Percentiles rank a stretch among this genome's conserved stretches.
Evolutionary conservation across 2,888 invertebrate genomes (phyloP).

Genomic region (Antitype chi): DNA sequence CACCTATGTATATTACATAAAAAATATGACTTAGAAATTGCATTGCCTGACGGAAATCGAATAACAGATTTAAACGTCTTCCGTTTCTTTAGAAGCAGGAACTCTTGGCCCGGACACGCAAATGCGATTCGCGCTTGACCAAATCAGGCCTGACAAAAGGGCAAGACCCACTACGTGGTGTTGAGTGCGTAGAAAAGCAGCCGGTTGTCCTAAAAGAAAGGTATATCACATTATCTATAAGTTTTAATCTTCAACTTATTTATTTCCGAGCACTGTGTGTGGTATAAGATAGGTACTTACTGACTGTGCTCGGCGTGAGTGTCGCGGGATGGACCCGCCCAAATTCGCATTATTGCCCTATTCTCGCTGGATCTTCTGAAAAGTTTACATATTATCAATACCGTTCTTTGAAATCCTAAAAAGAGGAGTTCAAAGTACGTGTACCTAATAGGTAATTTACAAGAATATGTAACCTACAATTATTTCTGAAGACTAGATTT

Average conservation of each 20-base stretch:
- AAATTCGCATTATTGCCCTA: neutral
- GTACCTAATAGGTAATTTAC: neutral
- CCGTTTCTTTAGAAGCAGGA: neutral
- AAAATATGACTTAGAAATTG: too few relatives aligned
- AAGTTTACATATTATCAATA: neutral
- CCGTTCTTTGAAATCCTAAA: neutral
- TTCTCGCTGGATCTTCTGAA: neutral
- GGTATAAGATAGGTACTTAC: neutral
- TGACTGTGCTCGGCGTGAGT: fast-evolving
- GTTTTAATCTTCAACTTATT: neutral
- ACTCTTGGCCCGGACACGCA: neutral
- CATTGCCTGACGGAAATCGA: too few relatives aligned
- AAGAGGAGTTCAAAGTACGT: neutral
- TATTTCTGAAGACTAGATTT: neutral
- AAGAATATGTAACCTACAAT: neutral
- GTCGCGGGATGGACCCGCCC: fast-evolving
- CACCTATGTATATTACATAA: too few relatives aligned
- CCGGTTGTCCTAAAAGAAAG: too few relatives aligned
- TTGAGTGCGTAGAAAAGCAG: neutral
- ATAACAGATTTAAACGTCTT: too few relatives aligned
- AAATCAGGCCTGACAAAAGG: neutral
- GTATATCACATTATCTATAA: too few relatives aligned
- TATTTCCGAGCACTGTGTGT: neutral
- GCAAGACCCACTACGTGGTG: too few relatives aligned
- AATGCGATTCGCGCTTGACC: neutral